Evolutionary conservation across 2,797 vertebrate species (phyloP), one percentile per base, ranked within the genome.

Genomic region (Labeo calbasu): DNA sequence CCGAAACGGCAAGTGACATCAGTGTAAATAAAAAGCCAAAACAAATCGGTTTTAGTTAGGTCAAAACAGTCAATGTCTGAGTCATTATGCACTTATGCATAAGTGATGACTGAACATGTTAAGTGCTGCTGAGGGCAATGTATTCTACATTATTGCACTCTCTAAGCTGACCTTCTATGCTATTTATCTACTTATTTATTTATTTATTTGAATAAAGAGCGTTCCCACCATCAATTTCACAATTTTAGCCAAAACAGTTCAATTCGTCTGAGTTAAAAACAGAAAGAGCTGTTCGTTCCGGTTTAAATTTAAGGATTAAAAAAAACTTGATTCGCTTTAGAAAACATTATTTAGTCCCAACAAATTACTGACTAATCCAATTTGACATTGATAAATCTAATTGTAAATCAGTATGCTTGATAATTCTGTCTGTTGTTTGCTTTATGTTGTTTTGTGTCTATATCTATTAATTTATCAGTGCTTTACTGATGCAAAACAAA

Each of bases 81-180:
- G 69, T 51, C 57, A 63, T 36, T 65, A 25, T 65, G 69, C 19
- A 51, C 57, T 63, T 61, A 75, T n/a, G 19, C 17, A 48, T 61
- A 72, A 48, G 23, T 57, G 65, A 69, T 73, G 55, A 72, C 69
- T 50, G 43, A 23, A 50, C 43, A 73, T 66, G 81, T 40, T 25
- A 43, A 76, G 48, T 66, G 51, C 46, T 51, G 46, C 59, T 55
- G 5, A 76, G 57, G 19, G 21, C 28, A 0, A 6, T 69, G 65
- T 53, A 23, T 65, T 79, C 4, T 25, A 50, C n/a, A 69, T 57
- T 55, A 28, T 70, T 78, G 46, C 40, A n/a, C 73, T 76, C 73
- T 76, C 32, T 7, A n/a, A 10, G 7, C n/a, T 50, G 40, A 61
- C 17, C 53, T 17, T 46, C 40, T 3, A 66, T n/a, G 77, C 61